These are phyloP conservation scores for Lepidurus arcticus DNA, from an alignment of 1,140 invertebrate genomes.

Conservation along the genomic window DNA sequence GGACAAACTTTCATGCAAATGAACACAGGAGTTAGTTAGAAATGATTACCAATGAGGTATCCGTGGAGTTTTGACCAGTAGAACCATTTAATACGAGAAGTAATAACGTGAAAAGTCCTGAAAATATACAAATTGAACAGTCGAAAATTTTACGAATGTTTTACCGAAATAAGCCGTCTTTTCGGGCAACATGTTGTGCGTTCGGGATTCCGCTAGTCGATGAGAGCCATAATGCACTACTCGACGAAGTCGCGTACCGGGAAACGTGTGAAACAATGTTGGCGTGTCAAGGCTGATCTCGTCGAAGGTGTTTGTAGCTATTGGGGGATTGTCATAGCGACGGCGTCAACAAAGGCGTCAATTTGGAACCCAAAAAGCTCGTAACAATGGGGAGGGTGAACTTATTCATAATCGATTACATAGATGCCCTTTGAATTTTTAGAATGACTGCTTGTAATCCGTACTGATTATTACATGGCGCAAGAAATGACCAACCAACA, in stretches of 20 bases:
- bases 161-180: conserved; percentile 7
- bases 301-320: conserved; percentile 14
- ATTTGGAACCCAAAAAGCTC: background rate
- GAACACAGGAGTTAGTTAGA: background rate
- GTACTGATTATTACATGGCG: conserved; percentile 12
- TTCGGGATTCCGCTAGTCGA: background rate
- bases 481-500: background rate
- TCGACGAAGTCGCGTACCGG: background rate
- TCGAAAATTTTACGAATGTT: background rate
- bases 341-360: background rate
- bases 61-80: background rate
- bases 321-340: background rate
- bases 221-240: background rate
- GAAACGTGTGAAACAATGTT: background rate
- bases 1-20: background rate
- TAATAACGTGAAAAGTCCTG: background rate
- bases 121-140: background rate
- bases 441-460: conserved; percentile 16
- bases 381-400: background rate
- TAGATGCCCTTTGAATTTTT: background rate
- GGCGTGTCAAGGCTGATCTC: background rate
- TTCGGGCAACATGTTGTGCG: background rate
- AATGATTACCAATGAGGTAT: background rate
- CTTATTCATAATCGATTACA: background rate
- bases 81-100: background rate